Conservation (phyloP, 2,113 vertebrate species). For the Pelobates fuscus region DNA sequence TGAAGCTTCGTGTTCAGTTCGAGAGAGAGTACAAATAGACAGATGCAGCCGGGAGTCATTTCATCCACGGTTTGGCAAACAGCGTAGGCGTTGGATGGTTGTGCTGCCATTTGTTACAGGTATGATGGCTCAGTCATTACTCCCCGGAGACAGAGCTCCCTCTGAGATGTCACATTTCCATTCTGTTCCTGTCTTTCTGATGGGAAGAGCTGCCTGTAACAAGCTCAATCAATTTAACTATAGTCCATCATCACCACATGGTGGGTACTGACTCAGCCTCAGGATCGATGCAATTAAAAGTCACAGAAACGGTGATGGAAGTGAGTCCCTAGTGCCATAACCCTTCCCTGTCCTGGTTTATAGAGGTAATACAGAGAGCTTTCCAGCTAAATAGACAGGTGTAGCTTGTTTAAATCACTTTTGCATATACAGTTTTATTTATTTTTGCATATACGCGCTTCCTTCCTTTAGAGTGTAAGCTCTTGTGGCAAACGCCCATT, state of each 20-base stretch:
- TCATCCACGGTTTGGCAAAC: not conserved
- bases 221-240: not conserved
- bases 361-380: not conserved
- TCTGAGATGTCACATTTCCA: constrained; percentile 7
- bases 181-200: not conserved
- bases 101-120: not conserved
- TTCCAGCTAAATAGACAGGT: too few species aligned
- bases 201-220: not conserved
- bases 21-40: constrained; percentile 9
- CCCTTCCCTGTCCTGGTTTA: not conserved
- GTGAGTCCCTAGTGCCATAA: not conserved
- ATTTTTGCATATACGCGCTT: too few species aligned
- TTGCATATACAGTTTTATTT: too few species aligned
- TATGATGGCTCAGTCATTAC: not conserved
- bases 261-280: not conserved
- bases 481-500: too few species aligned
- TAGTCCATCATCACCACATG: not conserved
- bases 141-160: not conserved
- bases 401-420: too few species aligned
- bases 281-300: not conserved
- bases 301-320: not conserved
- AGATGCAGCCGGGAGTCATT: not conserved
- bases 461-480: too few species aligned
- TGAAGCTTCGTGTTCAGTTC: not conserved
- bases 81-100: not conserved